Evolutionary conservation across 1,140 invertebrate genomes (phyloP), one percentile per base, ranked within the genome.

Genomic region (Diorhabda sublineata): DNA sequence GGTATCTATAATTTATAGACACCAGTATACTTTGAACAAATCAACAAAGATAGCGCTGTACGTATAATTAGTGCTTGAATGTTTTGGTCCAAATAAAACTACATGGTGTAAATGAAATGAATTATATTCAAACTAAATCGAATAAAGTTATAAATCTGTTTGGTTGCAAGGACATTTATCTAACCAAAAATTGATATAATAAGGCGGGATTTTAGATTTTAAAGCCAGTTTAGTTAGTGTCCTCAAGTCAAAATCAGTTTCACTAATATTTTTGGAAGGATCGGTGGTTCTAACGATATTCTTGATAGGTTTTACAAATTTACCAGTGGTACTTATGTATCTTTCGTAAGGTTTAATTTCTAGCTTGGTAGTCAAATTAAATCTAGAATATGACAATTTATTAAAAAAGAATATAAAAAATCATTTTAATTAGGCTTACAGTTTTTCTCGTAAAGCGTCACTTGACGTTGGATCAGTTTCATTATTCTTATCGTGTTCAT

Each of bases 251-350:
- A 74, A 74, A 42, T 74, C 71, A 45, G 59, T 45, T 2, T 69
- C 57, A 58, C 67, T 9, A 41, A 74, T 68, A 66, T 74, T 74
- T 47, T 69, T 73, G 45, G 61, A 65, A 42, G 60, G 66, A 47
- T 74, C 73, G 44, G 64, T 65, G 61, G 47, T 71, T 47, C 73
- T 58, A 7, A 56, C 11, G 11, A 73, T 69, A 5, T 71, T 60
- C 4, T 2, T 66, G 6, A 52, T 42, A 43, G 44, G 63, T 64
- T 8, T 44, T 47, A 42, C 44, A 56, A 69, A 73, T 45, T 66
- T 58, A 45, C 60, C 72, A 63, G 52, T 44, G 41, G 45, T 52
- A 41, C 61, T 5, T 0, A 71, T 43, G 42, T 43, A 42, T 66
- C 62, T 58, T 61, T 71, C 71, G 41, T 74, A 73, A 1, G 71